Evolutionary conservation across 1,140 invertebrate genomes (phyloP), one percentile per base, ranked within the genome.

Genomic region (Cydia fagiglandana): DNA sequence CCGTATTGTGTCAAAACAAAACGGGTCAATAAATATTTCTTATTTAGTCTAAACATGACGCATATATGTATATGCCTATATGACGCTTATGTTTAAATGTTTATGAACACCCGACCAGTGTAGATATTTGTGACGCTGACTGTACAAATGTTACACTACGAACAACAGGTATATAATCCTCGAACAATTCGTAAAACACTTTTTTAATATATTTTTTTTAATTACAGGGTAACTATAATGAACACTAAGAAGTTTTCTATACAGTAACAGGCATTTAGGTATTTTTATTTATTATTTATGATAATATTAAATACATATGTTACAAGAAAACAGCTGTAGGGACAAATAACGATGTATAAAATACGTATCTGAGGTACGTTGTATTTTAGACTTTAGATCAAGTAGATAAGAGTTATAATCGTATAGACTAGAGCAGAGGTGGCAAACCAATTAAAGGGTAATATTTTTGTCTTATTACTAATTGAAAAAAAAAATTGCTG

Each of bases 181-280:
- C 64, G 64, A 68, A 68, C 64, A 68, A 68, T 68, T 68, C 64
- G 0, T 66, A 64, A 64, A 64, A 64, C 61, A 64, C 13, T 28
- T 66, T 64, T 64, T 28, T 64, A 1, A 4, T 17, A 1, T 2
- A 6, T 34, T 34, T 68, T 38, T 68, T 68, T 34, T 64, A 24
- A 24, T 64, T 68, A 68, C 30, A 38, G 2, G 28, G 64, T 68
- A 68, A 34, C 30, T 68, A 24, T 24, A 64, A 13, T 64, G 64
- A 64, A 64, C 64, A 64, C 64, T 68, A 68, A 38, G 64, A 68
- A 68, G 24, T 28, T 64, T 3, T 68, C 64, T 68, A 68, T 68
- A 68, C 28, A 68, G 15, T 68, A 34, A 68, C 30, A 68, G 64
- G 64, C 15, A 30, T 64, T 64, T 64, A 64, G 20, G 28, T 64